These are phyloP conservation scores for Ceriagrion tenellum DNA, from an alignment of 2,888 invertebrate genomes.

Conservation along the genomic window DNA sequence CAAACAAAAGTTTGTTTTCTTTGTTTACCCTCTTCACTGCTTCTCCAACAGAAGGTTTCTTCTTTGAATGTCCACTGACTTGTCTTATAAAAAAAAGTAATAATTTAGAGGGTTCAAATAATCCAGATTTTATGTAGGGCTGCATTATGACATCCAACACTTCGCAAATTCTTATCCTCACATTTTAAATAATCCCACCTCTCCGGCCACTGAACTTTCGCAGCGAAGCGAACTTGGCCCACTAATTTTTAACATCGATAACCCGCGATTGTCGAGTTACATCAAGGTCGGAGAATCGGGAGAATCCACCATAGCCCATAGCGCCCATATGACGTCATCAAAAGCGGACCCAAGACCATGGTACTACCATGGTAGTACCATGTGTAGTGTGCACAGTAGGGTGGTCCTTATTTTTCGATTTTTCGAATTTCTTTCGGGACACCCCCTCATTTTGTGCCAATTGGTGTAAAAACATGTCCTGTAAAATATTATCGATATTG, in stretches of 20 bases:
- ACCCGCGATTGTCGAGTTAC: not conserved
- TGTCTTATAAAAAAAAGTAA: conserved; percentile 71
- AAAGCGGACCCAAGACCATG: no score
- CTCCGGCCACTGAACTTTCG: not conserved
- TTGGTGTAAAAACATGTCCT: no score
- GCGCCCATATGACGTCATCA: not conserved
- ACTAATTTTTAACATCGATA: no score
- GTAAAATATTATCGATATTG: no score
- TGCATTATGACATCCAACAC: not conserved
- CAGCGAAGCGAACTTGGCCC: no score
- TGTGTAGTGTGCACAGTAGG: no score
- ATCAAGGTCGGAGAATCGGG: not conserved
- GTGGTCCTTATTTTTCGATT: no score
- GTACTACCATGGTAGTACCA: no score
- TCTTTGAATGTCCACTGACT: conserved; percentile 47
- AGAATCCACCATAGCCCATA: not conserved
- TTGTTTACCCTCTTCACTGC: conserved; percentile 72
- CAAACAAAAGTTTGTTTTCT: conserved; percentile 74
- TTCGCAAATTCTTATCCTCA: not conserved
- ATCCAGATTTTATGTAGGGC: not conserved
- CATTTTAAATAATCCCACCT: not conserved
- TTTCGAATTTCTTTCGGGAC: no score
- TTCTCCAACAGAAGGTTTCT: conserved; percentile 4
- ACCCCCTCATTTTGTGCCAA: no score
- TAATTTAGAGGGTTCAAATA: conserved; percentile 69